Evolutionary conservation across 2,888 invertebrate genomes (phyloP), one percentile per base, ranked within the genome.

Genomic region (Notodonta dromedarius): DNA sequence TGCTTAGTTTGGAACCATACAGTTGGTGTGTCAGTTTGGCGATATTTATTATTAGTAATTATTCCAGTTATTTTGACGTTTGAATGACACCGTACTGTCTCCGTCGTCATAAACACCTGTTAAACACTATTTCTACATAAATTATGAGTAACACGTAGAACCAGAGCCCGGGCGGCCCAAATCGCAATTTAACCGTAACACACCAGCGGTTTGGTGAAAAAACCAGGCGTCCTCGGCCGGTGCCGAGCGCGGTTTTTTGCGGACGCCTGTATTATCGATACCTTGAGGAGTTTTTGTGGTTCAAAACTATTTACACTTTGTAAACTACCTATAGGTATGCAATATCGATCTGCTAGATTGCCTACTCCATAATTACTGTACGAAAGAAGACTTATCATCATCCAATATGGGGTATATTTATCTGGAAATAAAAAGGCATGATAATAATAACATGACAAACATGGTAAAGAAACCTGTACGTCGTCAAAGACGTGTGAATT

Each of bases 161-260:
- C 24, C n/a, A 46, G 46, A 13, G n/a, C n/a, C 46, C 7, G 51
- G 6, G 11, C 57, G 76, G 57, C 77, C 78, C 63, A 73, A 74
- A 78, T 78, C 65, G 61, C 64, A 69, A 73, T 59, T 70, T 76
- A 68, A 75, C 79, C 75, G 79, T 77, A 74, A 73, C 82, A 76
- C 65, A 68, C 67, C 58, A 70, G 50, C 57, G 61, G 62, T 66
- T 61, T 56, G 39, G 56, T 56, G 66, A 77, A 84, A 83, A 81
- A 78, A 83, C 81, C 56, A 42, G 80, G 50, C 69, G 85, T 80
- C 85, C 85, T 85, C 80, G 84, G n/a, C 57, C 42, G 57, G n/a
- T 46, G 54, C 42, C 40, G n/a, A 14, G 24, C 35, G 5, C 52
- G 24, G 52, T 44, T 51, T 53, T 53, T 53, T 32, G 13, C 13